phyloP scores from a whole-genome alignment of 1,140 invertebrate species.

The Agrilus planipennis region DNA sequence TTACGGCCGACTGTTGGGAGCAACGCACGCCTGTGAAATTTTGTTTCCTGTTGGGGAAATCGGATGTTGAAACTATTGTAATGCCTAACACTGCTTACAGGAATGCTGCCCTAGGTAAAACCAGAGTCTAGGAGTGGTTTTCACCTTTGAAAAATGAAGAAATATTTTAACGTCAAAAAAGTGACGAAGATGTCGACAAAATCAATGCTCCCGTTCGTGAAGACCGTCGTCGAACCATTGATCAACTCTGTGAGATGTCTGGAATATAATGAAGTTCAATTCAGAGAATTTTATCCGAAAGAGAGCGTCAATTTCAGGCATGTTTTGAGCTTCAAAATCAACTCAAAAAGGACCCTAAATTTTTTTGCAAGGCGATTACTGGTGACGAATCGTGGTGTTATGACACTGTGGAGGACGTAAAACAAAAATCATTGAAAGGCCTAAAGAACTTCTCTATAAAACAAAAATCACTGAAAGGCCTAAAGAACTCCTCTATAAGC shows the following conservation, averaged over 20 bases:
- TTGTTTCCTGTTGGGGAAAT: constrained; percentile 5
- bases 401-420: constrained; percentile 2
- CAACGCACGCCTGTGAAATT: constrained; percentile 1
- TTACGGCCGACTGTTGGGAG: background rate
- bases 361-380: background rate
- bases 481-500: too few species aligned
- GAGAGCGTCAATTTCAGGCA: background rate
- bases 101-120: constrained; percentile 3
- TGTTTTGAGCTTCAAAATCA: constrained; percentile 1
- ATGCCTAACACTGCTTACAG: constrained; percentile 3
- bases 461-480: too few species aligned
- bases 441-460: too few species aligned
- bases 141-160: background rate
- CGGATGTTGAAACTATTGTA: background rate
- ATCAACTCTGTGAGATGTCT: too few species aligned
- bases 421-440: too few species aligned
- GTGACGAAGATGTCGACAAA: too few species aligned
- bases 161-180: too few species aligned
- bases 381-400: constrained; percentile 3
- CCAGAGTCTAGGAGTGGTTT: constrained; percentile 4
- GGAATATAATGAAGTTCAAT: too few species aligned
- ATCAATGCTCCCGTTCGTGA: background rate
- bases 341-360: background rate
- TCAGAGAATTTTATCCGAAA: too few species aligned
- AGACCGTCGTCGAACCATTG: background rate